phyloP scores from a whole-genome alignment of 2,888 invertebrate genomes.

The Drosophila paramelanica region DNA sequence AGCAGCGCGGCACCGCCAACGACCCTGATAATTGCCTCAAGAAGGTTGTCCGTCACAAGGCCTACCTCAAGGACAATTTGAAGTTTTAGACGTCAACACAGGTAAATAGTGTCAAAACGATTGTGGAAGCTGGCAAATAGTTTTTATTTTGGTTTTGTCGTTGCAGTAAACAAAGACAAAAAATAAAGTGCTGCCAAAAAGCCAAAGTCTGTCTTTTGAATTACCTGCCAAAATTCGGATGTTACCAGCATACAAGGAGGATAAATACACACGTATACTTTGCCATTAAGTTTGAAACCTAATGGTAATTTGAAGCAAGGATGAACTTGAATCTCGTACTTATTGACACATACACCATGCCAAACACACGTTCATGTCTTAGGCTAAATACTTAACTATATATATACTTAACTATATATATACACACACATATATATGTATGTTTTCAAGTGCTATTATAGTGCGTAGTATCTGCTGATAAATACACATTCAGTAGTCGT shows the following conservation, averaged over 20 bases:
- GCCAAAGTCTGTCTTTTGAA: constrained; percentile 13
- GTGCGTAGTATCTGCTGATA: constrained; percentile 35
- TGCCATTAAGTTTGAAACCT: constrained; percentile 51
- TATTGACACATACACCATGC: constrained; percentile 27
- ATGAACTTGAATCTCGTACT: constrained; percentile 34
- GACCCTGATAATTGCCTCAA: constrained; percentile 87
- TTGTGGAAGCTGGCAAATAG: neutral
- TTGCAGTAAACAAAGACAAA: neutral
- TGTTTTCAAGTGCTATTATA: constrained; percentile 50
- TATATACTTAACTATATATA: constrained; percentile 26
- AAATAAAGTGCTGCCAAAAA: neutral
- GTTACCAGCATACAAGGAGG: constrained; percentile 1
- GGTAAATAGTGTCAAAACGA: constrained; percentile 12
- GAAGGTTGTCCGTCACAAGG: constrained; percentile 89
- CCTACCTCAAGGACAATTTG: constrained; percentile 90
- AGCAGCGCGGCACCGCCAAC: constrained; percentile 92
- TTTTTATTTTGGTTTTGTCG: neutral
- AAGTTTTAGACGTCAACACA: constrained; percentile 72
- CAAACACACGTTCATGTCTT: constrained; percentile 9
- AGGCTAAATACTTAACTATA: constrained; percentile 1
- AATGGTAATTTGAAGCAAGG: constrained; percentile 16
- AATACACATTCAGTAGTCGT: constrained; percentile 26
- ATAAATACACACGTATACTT: constrained; percentile 1
- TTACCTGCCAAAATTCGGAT: constrained; percentile 31
- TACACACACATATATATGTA: constrained; percentile 5